A percentile compares a stretch with the other conserved stretches of the same genome.
Conservation (phyloP, 2,888 invertebrate genomes). For the Perdita meconis region DNA sequence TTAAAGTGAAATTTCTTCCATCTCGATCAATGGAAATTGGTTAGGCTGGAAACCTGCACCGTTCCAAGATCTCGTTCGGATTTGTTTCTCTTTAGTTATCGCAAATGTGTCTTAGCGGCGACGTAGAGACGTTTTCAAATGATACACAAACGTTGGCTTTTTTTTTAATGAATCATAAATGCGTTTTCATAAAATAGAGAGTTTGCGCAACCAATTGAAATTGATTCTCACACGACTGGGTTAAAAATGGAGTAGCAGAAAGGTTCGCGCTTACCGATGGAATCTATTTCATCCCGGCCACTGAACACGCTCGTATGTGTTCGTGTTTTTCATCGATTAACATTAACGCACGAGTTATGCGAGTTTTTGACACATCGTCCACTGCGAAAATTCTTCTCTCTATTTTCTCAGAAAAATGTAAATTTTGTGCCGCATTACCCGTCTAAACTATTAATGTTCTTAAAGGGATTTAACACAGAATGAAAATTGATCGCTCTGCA, state of each 20-base stretch:
- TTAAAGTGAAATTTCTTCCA: too few species aligned
- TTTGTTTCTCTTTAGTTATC: too few species aligned
- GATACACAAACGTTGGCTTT: background rate
- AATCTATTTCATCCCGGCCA: constrained; percentile 7
- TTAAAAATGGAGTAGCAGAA: constrained; percentile 15
- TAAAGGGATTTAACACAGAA: background rate
- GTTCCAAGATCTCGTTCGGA: too few species aligned
- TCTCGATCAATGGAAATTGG: too few species aligned
- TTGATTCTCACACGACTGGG: constrained; percentile 1
- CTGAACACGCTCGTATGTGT: background rate
- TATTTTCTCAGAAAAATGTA: constrained; percentile 29
- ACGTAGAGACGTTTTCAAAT: background rate
- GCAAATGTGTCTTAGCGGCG: background rate
- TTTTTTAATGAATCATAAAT: constrained; percentile 18
- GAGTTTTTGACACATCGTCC: constrained; percentile 16
- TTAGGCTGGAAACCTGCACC: too few species aligned
- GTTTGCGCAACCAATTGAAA: background rate
- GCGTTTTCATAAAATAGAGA: constrained; percentile 9
- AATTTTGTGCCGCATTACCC: constrained; percentile 24
- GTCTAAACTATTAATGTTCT: constrained; percentile 37
- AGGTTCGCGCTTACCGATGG: background rate
- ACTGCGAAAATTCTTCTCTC: constrained; percentile 25
- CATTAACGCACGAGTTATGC: constrained; percentile 1
- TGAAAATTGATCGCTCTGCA: too few species aligned
- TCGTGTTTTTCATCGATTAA: constrained; percentile 31